Evolutionary conservation across 2,888 invertebrate genomes (phyloP), one percentile per base, ranked within the genome.

Genomic region (Orthosia gothica): DNA sequence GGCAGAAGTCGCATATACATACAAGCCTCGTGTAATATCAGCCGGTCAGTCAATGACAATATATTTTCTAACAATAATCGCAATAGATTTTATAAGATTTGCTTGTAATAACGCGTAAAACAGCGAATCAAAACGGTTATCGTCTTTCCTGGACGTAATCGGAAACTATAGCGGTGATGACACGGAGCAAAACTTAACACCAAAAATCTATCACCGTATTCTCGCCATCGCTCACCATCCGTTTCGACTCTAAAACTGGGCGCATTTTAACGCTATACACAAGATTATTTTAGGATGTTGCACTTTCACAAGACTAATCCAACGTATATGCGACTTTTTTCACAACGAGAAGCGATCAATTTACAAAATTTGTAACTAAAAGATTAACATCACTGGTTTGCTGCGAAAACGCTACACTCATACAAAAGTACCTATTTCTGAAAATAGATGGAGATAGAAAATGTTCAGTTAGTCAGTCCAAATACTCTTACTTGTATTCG

Each of bases 391-490:
- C 97, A 97, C 97, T 97, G 96, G 96, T 96, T 97, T 95, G 97
- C 97, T 97, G 97, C 97, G 95, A 97, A 97, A 96, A 96, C 96
- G 96, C 96, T 96, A 96, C 95, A 95, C 96, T 95, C 96, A 92
- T 94, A 95, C 93, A 96, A 96, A 97, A 97, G 97, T 97, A 97
- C 97, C 97, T 97, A 97, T 95, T 96, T 97, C 97, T 97, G 97
- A 97, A 97, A 97, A 97, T 97, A 97, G 97, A 97, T 97, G 97
- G 97, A 97, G 97, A 97, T 97, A 97, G 97, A 97, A 97, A 94
- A 95, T 95, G 95, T 96, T 95, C 95, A 95, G 94, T 91, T 91
- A 87, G 86, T 89, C 95, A 95, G 85, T 80, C 87, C 81, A 86
- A 71, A 70, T 83, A 91, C 95, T 93, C 91, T 92, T 93, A 83